Evolutionary conservation across 2,888 invertebrate species (phyloP), one percentile per base, ranked within the genome.

Genomic region (Amphipoea oculea): DNA sequence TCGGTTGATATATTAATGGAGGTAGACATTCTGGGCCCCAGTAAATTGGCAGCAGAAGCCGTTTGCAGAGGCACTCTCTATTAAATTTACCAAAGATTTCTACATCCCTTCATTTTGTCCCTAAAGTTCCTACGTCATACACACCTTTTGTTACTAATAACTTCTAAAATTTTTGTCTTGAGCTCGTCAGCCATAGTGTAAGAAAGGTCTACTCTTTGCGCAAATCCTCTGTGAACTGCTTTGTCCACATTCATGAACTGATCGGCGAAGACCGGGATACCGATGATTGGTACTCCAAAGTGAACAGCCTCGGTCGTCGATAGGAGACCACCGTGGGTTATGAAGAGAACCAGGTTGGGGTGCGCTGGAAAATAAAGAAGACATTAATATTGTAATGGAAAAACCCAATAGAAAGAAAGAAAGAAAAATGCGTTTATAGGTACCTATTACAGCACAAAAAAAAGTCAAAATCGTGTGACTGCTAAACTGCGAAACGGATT

Each of bases 301-400:
- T 94, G 90, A n/a, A 93, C 84, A 12, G 93, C 83, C 72, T 94
- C 94, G 0, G 91, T 92, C 0, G 89, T 92, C 0, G 94, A 94
- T 6, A 94, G 86, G 3, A 92, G 90, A 71, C 94, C 94, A 7
- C 94, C 94, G 54, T 94, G 94, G 0, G 94, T 91, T 42, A 94
- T 92, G 72, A 94, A 94, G 7, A 94, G 71, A 0, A 75, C 72
- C 36, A 91, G 90, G 42, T 93, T 94, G 2, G 92, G 91, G 75
- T 94, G 94, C 72, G 92, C 94, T 94, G 86, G 77, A 78, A 78
- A 14, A 45, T 45, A 45, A 68, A 69, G 1, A 48, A 57, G 4
- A 42, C 4, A 51, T 73, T 71, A 23, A 9, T 36, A 70, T 1
- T 4, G 5, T 54, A 23, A 36, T 4, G 11, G 2, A 45, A 42